Conservation (phyloP, 2,113 vertebrate genomes). For the Pavo muticus region DNA sequence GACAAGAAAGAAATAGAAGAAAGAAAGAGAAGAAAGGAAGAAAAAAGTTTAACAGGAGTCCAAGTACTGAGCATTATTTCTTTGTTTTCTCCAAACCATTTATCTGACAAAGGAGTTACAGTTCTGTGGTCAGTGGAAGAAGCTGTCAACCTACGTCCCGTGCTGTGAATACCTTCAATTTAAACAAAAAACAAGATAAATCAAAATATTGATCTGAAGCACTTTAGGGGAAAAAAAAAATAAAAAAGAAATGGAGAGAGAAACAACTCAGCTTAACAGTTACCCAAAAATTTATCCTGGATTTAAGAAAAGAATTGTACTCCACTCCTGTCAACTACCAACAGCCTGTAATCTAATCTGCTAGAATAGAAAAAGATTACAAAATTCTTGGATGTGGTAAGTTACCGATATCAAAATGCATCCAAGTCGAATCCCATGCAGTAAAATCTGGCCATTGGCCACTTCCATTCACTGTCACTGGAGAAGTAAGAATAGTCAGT, state of each 20-base stretch:
- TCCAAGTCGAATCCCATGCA: background rate
- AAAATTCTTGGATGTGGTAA: background rate
- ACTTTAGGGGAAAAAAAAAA: background rate
- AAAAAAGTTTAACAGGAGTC: background rate
- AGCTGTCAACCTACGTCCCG: background rate
- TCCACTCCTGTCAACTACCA: background rate
- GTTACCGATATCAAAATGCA: background rate
- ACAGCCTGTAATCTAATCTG: background rate
- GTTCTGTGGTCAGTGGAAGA: background rate
- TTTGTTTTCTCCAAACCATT: background rate
- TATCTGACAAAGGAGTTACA: background rate
- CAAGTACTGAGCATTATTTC: background rate
- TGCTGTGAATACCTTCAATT: background rate
- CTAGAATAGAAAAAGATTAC: background rate
- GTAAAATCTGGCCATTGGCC: background rate
- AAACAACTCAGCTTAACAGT: background rate
- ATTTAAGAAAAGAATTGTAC: background rate
- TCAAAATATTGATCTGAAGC: background rate
- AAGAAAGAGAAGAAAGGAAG: too few relatives aligned
- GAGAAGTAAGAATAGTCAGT: background rate
- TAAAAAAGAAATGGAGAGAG: background rate
- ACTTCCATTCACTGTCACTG: background rate
- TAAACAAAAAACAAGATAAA: background rate
- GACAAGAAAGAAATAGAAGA: too few relatives aligned
- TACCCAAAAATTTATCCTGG: background rate